phyloP scores from a whole-genome alignment of 2,797 vertebrate genomes.

The Peromyscus melanophrys region DNA sequence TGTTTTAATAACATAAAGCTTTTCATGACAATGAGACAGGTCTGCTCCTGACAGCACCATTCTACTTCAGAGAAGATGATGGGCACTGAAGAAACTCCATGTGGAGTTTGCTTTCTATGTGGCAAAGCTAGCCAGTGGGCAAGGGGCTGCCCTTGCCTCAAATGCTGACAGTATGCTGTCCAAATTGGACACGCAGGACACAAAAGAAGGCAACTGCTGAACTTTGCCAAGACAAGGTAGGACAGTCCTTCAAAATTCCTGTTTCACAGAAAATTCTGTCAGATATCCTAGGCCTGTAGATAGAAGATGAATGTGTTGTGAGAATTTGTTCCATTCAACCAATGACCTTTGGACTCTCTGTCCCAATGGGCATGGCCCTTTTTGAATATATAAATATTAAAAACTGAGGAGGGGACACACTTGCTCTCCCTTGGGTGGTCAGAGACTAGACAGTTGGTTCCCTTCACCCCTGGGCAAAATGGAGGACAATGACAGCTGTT shows the following conservation, averaged over 20 bases:
- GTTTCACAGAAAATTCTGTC: neutral
- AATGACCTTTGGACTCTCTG: too few species aligned
- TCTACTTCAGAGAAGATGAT: neutral
- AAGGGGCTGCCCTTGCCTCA: neutral
- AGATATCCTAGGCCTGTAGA: neutral
- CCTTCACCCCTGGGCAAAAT: too few species aligned
- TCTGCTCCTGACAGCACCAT: neutral
- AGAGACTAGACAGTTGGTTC: too few species aligned
- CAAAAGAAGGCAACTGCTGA: neutral
- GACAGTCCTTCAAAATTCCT: neutral
- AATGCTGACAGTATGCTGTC: neutral
- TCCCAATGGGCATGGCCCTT: too few species aligned
- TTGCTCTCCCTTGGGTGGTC: too few species aligned
- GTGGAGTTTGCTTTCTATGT: neutral
- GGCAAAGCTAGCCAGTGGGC: neutral
- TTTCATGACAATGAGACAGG: neutral
- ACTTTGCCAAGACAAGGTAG: neutral
- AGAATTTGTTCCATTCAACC: too few species aligned
- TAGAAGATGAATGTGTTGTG: neutral
- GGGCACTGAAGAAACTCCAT: neutral
- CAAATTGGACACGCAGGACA: neutral
- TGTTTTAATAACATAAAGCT: neutral
- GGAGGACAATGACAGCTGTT: too few species aligned
- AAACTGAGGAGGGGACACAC: too few species aligned
- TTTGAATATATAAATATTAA: too few species aligned